Conservation (phyloP, 2,888 invertebrate species). For the Dryobota labecula region DNA sequence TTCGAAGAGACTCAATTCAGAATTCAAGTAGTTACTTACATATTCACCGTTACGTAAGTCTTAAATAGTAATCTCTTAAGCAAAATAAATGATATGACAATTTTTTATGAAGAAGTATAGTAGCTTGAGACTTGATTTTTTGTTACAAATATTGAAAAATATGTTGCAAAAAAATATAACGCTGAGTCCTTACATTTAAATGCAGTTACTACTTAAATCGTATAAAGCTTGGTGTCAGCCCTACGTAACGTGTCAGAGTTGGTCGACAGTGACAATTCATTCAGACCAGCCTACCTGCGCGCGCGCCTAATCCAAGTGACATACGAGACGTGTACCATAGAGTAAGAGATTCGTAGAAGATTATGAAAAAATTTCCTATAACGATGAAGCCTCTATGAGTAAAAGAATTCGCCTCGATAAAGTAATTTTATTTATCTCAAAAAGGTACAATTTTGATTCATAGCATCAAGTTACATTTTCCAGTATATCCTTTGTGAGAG, state of each 20-base stretch:
- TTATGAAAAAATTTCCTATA: constrained; percentile 18
- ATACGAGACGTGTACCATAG: constrained; percentile 81
- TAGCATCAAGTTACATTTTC: no score
- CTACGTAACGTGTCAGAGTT: constrained; percentile 81
- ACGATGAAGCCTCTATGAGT: constrained; percentile 6
- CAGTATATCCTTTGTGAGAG: no score
- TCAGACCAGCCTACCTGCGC: constrained; percentile 87
- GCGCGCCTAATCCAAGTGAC: constrained; percentile 87
- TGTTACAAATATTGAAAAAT: no score
- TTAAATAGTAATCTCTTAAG: no score
- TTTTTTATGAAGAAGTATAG: no score
- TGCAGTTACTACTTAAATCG: constrained; percentile 29
- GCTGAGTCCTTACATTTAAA: constrained; percentile 11
- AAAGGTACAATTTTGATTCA: no score
- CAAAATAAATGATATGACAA: no score
- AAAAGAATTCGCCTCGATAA: not conserved
- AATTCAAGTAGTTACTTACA: no score
- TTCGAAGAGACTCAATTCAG: no score
- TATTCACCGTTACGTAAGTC: no score
- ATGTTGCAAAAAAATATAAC: not conserved
- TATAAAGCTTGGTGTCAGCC: constrained; percentile 71
- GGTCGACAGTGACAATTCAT: constrained; percentile 89
- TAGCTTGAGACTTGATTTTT: no score
- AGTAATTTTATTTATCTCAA: no score
- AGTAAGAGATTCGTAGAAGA: constrained; percentile 49